Evolutionary conservation across 2,797 vertebrate species (phyloP).

Genomic region (Heteromormyrus szaboi): DNA sequence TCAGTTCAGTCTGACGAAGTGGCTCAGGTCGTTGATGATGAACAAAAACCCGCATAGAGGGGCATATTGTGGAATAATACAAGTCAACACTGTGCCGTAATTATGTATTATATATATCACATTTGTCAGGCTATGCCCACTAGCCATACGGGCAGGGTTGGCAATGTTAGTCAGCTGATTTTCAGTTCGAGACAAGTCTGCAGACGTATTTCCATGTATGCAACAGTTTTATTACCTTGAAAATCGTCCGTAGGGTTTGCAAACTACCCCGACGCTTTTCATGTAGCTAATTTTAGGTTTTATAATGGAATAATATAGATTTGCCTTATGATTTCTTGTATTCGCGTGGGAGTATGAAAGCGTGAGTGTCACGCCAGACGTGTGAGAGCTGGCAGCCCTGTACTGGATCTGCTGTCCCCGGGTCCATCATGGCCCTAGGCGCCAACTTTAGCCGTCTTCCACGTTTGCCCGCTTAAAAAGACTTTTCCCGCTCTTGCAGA

Average conservation of each 20-base stretch:
- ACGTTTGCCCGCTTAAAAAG: not conserved
- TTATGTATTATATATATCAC: not conserved
- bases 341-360: not conserved
- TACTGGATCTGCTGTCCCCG: conserved; percentile 1
- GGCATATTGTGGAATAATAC: not conserved
- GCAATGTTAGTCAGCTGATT: not conserved
- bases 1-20: not conserved
- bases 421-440: not conserved
- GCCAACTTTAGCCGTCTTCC: not conserved
- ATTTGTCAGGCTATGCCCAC: not conserved
- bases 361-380: not conserved
- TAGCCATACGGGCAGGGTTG: not conserved
- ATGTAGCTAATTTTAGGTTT: not conserved
- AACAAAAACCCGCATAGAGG: not conserved
- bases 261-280: not conserved
- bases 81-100: not conserved
- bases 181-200: not conserved
- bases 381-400: not conserved
- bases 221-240: not conserved
- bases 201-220: not conserved
- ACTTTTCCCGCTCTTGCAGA: not conserved
- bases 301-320: not conserved
- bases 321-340: not conserved
- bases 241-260: not conserved
- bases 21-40: not conserved